These are phyloP conservation scores for Drepana arcuata DNA, from an alignment of 1,140 invertebrate genomes.

Conservation along the genomic window DNA sequence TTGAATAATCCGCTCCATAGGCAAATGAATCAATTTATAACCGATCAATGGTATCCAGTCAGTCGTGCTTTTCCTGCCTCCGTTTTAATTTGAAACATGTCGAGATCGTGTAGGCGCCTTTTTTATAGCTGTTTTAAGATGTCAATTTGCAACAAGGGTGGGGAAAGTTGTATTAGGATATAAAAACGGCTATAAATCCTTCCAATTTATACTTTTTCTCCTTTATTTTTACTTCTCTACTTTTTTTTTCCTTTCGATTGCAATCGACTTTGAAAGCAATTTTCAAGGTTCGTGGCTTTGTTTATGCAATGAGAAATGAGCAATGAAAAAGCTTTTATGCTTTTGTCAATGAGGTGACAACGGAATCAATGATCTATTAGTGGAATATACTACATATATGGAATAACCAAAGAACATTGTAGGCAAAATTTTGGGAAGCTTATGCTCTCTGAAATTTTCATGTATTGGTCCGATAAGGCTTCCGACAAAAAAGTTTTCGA, in stretches of 20 bases:
- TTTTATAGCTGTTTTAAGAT: conserved; percentile 21
- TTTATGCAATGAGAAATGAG: no score
- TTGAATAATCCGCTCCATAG: conserved; percentile 20
- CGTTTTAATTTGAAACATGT: neutral
- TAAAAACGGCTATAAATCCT: conserved; percentile 29
- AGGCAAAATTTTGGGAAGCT: no score
- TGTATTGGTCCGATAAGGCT: no score
- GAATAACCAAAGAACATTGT: no score
- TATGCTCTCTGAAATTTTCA: no score
- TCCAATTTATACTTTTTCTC: conserved; percentile 16
- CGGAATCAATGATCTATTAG: no score
- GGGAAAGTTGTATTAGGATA: conserved; percentile 25
- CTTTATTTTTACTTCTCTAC: conserved; percentile 28
- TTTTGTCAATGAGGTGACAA: no score
- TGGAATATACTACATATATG: no score
- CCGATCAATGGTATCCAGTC: conserved; percentile 11
- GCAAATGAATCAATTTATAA: conserved; percentile 31
- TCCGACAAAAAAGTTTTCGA: no score
- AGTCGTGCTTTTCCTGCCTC: neutral
- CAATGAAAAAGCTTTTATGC: no score
- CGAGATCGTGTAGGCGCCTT: neutral
- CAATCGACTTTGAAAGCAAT: conserved; percentile 18
- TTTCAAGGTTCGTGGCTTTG: conserved; percentile 14
- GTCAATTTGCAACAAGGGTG: conserved; percentile 25
- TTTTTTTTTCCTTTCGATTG: no score